Percentiles rank a stretch among this genome's conserved stretches.
These are phyloP conservation scores for Podargus strigoides DNA, from an alignment of 2,797 vertebrate species.

Conservation along the genomic window DNA sequence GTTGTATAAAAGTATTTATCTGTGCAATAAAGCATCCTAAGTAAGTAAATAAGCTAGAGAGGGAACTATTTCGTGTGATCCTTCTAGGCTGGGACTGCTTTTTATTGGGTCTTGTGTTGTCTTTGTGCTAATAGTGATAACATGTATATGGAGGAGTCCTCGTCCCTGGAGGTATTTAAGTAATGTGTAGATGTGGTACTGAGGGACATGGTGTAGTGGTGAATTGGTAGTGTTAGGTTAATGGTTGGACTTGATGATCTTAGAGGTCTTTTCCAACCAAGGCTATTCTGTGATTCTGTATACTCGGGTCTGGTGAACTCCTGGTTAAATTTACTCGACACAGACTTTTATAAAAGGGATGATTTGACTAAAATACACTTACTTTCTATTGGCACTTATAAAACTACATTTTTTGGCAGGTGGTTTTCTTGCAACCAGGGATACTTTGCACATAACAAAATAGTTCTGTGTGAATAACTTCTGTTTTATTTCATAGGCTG, in stretches of 20 bases:
- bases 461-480: not conserved
- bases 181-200: too few relatives aligned
- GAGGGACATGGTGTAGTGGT: too few relatives aligned
- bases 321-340: not conserved
- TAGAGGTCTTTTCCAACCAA: too few relatives aligned
- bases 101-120: fast-evolving
- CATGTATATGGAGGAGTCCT: too few relatives aligned
- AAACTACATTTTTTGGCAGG: not conserved
- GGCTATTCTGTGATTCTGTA: too few relatives aligned
- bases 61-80: not conserved
- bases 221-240: too few relatives aligned
- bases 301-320: not conserved
- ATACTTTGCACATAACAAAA: not conserved
- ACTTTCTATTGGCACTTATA: not conserved
- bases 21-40: not conserved
- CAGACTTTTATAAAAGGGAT: not conserved
- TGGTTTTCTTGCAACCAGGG: not conserved
- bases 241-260: too few relatives aligned
- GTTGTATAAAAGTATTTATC: not conserved
- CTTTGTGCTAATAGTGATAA: not conserved
- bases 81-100: not conserved
- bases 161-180: too few relatives aligned
- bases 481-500: constrained; percentile 76
- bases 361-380: not conserved
- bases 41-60: not conserved